Base-by-base conservation (phyloP, 2,888 invertebrate genomes). In the Conchocele bisecta region DNA sequence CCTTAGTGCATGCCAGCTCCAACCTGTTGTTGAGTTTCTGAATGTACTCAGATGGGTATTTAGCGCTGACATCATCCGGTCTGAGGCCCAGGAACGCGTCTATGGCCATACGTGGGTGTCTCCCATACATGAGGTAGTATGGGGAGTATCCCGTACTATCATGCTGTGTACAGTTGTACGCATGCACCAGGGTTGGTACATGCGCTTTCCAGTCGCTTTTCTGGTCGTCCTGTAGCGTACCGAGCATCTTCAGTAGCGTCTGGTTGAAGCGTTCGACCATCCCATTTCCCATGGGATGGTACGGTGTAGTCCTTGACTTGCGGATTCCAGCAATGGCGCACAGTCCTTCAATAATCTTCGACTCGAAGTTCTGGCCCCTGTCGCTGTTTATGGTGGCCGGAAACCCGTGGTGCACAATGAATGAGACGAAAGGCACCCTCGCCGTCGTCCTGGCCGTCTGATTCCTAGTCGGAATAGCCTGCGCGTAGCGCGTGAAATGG, bases 261-360 rank as follows among this genome's bases (percentile, higher is more conserved):
- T 48, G 41, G 46, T 75, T 68, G 29, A 64, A 72, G 13, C 68
- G 31, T 46, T 75, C 72, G 9, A 44, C 44, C 42, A 59, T 44
- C 3, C 75, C 75, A 53, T 72, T 75, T 1, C 75, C 75, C 51
- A 60, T 60, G 2, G 75, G 75, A 48, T 73, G 68, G 26, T 67
- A 73, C 24, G 59, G 58, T 37, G 67, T 67, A 1, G 72, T 67
- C 22, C 73, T 35, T 2, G 61, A 53, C 35, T 69, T 73, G 7
- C 33, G 37, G 20, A 65, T 67, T 3, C 67, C 70, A 7, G 31
- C 13, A 22, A 66, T 33, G 5, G 41, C 42, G 17, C 60, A 61
- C 17, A 72, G 29, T 35, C 54, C 54, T 11, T 44, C 26, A 24
- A 72, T 51, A 17, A 67, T 20, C 1, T 26, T n/a, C 3, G 53